Conservation (phyloP, 2,113 vertebrate genomes). For the Stegastes partitus region DNA sequence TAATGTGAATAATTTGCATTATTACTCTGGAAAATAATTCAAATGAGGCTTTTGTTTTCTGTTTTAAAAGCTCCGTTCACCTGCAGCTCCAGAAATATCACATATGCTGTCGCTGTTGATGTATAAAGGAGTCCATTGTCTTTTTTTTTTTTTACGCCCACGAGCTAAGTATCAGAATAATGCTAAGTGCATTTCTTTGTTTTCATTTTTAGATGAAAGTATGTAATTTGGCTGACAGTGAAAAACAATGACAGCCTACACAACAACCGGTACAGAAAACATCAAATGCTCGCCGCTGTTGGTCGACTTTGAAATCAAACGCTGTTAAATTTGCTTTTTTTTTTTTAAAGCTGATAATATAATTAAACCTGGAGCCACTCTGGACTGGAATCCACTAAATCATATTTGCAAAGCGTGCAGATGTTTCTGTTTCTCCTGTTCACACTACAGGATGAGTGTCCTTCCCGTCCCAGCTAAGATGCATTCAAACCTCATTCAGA, state of each 20-base stretch:
- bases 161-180: conserved; percentile 33
- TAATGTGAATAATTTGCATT: not conserved
- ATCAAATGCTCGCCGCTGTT: not conserved
- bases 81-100: not conserved
- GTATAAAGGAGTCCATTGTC: conserved; percentile 17
- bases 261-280: not conserved
- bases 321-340: too few species aligned
- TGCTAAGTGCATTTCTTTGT: conserved; percentile 36
- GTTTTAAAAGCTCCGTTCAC: not conserved
- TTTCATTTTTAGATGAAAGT: conserved; percentile 34
- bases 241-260: conserved; percentile 24
- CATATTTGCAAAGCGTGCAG: not conserved
- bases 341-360: too few species aligned
- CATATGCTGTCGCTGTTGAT: conserved; percentile 7
- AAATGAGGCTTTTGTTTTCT: not conserved
- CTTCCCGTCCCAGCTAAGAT: not conserved
- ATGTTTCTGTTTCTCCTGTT: conserved; percentile 14
- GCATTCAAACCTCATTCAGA: too few species aligned
- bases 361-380: too few species aligned
- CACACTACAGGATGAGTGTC: not conserved
- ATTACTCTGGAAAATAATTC: not conserved
- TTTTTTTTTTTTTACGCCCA: conserved; percentile 35
- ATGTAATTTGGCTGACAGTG: conserved; percentile 22
- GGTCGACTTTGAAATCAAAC: not conserved
- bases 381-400: not conserved